phyloP scores from a whole-genome alignment of 2,113 vertebrate genomes.

The Gavialis gangeticus region DNA sequence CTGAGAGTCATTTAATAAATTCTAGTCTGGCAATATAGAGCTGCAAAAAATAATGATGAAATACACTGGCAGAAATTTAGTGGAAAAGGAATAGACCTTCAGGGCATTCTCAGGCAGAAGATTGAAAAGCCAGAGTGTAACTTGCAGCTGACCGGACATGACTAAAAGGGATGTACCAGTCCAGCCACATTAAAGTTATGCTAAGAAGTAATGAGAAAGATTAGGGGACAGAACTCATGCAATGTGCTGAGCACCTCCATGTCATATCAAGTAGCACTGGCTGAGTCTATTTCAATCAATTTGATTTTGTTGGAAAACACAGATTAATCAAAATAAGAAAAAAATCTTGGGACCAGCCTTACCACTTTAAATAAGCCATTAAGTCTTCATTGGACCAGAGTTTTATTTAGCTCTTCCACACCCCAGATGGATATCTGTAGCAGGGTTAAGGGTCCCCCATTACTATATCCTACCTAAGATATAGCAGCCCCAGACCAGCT shows the following conservation, averaged over 20 bases:
- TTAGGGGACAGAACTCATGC: not conserved
- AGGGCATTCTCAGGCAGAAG: not conserved
- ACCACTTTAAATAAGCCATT: fast-evolving
- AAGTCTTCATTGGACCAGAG: not conserved
- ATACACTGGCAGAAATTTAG: fast-evolving
- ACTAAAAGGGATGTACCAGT: not conserved
- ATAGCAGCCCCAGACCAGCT: no score
- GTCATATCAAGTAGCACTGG: not conserved
- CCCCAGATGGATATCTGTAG: not conserved
- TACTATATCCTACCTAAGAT: no score
- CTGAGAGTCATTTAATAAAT: not conserved
- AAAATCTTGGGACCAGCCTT: not conserved
- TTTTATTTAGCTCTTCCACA: not conserved
- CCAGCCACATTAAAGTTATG: not conserved
- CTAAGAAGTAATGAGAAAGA: not conserved
- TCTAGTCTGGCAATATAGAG: not conserved
- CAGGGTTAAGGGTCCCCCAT: no score
- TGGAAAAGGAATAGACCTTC: not conserved
- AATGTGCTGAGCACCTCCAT: fast-evolving
- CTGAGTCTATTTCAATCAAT: not conserved
- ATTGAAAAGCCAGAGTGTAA: not conserved
- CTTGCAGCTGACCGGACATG: fast-evolving
- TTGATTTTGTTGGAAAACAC: not conserved
- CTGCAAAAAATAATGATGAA: fast-evolving
- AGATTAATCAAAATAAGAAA: not conserved